These are phyloP conservation scores for Alcis repandata DNA, from an alignment of 2,888 invertebrate species.

Conservation along the genomic window DNA sequence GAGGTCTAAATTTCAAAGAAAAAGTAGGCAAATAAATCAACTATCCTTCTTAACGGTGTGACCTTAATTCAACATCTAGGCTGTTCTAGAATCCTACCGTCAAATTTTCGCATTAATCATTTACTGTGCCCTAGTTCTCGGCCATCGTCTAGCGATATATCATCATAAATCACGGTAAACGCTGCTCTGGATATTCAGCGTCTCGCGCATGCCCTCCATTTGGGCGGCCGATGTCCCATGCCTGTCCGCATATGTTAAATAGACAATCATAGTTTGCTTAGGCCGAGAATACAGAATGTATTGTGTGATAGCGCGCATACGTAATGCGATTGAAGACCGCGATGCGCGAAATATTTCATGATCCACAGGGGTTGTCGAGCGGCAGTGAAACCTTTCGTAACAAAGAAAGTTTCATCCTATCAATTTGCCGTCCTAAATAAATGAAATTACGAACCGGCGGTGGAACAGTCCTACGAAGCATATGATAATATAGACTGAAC, in stretches of 20 bases:
- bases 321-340: conserved; percentile 49
- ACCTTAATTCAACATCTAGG: conserved; percentile 2
- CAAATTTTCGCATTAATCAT: conserved; percentile 57
- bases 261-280: conserved; percentile 61
- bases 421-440: conserved; percentile 43
- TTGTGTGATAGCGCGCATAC: conserved; percentile 47
- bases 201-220: conserved; percentile 61
- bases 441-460: conserved; percentile 36
- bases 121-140: conserved; percentile 52
- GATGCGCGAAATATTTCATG: conserved; percentile 46
- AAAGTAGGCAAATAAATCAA: neutral
- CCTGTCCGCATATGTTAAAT: conserved; percentile 59
- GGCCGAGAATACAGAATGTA: conserved; percentile 51
- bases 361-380: conserved; percentile 40
- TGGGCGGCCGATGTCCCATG: conserved; percentile 54
- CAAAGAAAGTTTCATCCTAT: conserved; percentile 45
- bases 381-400: conserved; percentile 36
- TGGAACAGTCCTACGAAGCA: conserved; percentile 16
- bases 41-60: neutral
- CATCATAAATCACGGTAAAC: conserved; percentile 76
- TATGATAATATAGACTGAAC: conserved; percentile 11
- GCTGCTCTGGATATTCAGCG: conserved; percentile 62
- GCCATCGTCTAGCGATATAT: conserved; percentile 69
- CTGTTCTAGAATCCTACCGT: conserved; percentile 34
- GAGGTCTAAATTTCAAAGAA: neutral